Evolutionary conservation across 2,113 vertebrate species (phyloP).

Genomic region (Drymodes brunneopygia): DNA sequence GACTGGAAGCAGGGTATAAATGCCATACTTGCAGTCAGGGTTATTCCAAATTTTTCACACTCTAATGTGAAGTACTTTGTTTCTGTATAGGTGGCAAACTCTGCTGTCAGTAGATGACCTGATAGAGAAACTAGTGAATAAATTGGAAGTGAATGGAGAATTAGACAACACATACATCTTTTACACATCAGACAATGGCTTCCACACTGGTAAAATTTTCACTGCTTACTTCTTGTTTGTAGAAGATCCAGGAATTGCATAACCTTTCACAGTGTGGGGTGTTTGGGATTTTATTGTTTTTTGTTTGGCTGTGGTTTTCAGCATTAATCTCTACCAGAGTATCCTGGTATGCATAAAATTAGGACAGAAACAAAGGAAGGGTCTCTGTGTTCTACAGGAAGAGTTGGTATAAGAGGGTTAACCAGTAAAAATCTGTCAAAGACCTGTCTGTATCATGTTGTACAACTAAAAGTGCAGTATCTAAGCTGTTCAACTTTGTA

Average conservation of each 20-base stretch:
- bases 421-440: not conserved
- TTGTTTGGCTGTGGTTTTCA: not conserved
- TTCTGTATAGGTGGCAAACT: constrained; percentile 86
- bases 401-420: not conserved
- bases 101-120: constrained; percentile 95
- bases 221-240: not conserved
- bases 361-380: not conserved
- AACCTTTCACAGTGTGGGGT: not conserved
- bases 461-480: not conserved
- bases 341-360: not conserved
- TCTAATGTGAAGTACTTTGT: not conserved
- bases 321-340: not conserved
- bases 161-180: constrained; percentile 91
- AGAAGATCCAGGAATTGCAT: not conserved
- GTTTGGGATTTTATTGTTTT: not conserved
- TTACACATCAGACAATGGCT: constrained; percentile 97
- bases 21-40: not conserved
- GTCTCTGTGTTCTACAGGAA: not conserved
- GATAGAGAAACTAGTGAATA: constrained; percentile 90
- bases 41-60: not conserved
- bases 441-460: not conserved
- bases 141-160: constrained; percentile 81
- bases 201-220: constrained; percentile 84
- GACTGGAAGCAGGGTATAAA: not conserved
- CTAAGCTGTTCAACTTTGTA: not conserved